Evolutionary conservation across 1,140 invertebrate species (phyloP).

Genomic region (Stegodyphus dumicola): DNA sequence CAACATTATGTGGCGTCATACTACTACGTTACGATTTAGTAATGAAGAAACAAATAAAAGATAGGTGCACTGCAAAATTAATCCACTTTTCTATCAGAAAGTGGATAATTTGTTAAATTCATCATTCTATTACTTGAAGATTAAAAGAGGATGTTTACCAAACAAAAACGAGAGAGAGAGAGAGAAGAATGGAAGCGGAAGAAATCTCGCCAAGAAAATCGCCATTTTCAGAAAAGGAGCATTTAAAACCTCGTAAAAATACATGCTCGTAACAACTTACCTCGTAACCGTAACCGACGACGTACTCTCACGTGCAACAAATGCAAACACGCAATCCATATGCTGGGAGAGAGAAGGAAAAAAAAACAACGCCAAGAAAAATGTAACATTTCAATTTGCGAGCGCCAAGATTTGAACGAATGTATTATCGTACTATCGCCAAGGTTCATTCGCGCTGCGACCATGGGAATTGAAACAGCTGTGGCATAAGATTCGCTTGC

Average conservation of each 20-base stretch:
- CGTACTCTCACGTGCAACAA: slow-evolving; percentile 4
- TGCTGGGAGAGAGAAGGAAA: neutral
- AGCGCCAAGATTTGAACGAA: slow-evolving; percentile 22
- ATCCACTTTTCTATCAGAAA: too few relatives aligned
- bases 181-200: too few relatives aligned
- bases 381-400: slow-evolving; percentile 31
- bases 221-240: neutral
- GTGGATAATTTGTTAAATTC: too few relatives aligned
- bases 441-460: neutral
- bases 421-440: neutral
- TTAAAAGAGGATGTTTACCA: too few relatives aligned
- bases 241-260: slow-evolving; percentile 13
- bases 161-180: too few relatives aligned
- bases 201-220: too few relatives aligned
- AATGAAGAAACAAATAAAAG: too few relatives aligned
- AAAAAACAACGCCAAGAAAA: slow-evolving; percentile 2
- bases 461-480: neutral
- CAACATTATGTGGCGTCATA: too few relatives aligned
- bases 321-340: slow-evolving; percentile 13
- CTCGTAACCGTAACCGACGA: slow-evolving; percentile 1
- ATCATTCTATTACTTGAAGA: too few relatives aligned
- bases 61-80: too few relatives aligned
- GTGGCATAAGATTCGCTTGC: neutral
- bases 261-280: slow-evolving; percentile 1
- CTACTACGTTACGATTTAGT: too few relatives aligned